Evolutionary conservation across 2,888 invertebrate genomes (phyloP).

Genomic region (Parasteatoda lunata): DNA sequence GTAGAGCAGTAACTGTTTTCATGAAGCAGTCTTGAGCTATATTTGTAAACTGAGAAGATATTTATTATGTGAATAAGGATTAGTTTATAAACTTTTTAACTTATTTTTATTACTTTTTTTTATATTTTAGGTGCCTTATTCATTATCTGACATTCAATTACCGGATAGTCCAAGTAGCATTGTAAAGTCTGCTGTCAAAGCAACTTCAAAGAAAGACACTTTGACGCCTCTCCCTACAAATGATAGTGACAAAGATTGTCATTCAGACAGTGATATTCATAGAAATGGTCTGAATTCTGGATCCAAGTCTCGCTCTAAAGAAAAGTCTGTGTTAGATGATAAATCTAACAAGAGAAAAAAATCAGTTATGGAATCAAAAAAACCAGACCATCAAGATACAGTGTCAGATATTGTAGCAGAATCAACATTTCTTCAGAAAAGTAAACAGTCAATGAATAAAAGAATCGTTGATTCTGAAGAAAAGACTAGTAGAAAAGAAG

Average conservation of each 20-base stretch:
- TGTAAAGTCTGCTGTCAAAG: slow-evolving; percentile 7
- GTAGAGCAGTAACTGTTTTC: no score
- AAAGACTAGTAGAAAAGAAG: background rate
- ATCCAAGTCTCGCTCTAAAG: background rate
- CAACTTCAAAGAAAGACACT: background rate
- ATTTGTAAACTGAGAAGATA: no score
- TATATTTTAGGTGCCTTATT: slow-evolving; percentile 44
- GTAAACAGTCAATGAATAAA: background rate
- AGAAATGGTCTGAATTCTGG: background rate
- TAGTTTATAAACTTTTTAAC: no score
- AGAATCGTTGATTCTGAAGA: slow-evolving; percentile 4
- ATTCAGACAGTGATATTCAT: background rate
- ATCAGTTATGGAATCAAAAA: background rate
- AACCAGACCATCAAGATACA: background rate
- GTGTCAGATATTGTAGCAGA: background rate
- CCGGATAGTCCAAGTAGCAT: slow-evolving; percentile 36
- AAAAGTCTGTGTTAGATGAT: background rate
- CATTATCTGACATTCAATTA: slow-evolving; percentile 54
- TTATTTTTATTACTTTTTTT: no score
- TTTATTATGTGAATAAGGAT: no score
- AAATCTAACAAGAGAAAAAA: background rate
- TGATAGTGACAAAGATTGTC: background rate
- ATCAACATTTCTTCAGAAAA: background rate
- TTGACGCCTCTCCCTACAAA: background rate
- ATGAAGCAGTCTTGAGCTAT: no score